Evolutionary conservation across 2,797 vertebrate species (phyloP), one percentile per base, ranked within the genome.

Genomic region (Bryconaethiops microstoma): DNA sequence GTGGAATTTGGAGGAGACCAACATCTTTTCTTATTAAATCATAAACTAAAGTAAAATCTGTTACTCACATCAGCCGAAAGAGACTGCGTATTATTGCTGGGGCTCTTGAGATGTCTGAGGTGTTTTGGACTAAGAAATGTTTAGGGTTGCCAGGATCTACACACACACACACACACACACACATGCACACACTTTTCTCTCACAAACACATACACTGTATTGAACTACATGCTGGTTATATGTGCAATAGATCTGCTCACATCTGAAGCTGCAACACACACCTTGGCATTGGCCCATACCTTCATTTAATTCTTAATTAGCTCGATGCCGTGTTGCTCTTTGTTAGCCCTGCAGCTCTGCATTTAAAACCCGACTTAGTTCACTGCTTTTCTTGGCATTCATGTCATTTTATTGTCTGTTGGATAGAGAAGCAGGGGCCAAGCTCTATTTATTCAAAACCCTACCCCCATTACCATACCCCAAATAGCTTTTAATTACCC

Each of bases 401-500:
- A 21, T 48, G 21, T 54, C 59, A 35, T 70, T 84, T 82, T 45
- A 79, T 80, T 76, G 77, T 78, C 67, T 82, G 42, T 64, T 78
- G 63, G 48, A 71, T 54, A 35, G 67, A 73, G 35, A 21, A 59
- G 62, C 55, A 62, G 60, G 74, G 67, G 67, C 25, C 40, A 75
- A 68, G 59, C 63, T 35, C 19, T 75, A 74, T 76, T 81, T 68
- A 79, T 80, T 74, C 64, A 81, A 72, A 82, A 1, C 39, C 21
- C 12, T 17, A 7, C 63, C 52, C 52, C 69, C 40, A 39, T 35
- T 62, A 72, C 35, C 54, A 35, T 35, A 4, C 64, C 54, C 54
- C 48, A 76, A 79, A 77, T 74, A 73, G 74, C 62, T 79, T 82
- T 83, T 83, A 86, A 83, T 80, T 69, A 82, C 68, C 54, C 68